Base-by-base conservation (phyloP, 2,113 vertebrate species). In the Forbesichthys agassizii region DNA sequence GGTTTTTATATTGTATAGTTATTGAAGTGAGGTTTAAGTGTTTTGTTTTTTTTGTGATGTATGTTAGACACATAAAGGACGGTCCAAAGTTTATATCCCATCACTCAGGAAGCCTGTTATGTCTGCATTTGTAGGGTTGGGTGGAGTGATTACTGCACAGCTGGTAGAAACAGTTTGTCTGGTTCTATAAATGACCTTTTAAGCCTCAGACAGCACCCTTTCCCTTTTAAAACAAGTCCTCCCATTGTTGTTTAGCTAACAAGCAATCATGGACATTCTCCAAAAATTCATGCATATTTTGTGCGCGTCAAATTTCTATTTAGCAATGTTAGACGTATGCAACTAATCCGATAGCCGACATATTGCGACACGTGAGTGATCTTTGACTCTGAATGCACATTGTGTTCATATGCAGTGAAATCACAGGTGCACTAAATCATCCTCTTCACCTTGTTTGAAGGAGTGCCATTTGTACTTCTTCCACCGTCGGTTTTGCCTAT, bases 21-120 rank as follows among this genome's bases (percentile, higher is more conserved):
- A 87, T 81, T 89, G 86, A 86, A 72, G 75, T 83, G 89, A 86
- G 86, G 66, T 77, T 75, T 85, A 75, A 82, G 74, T 73, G 58
- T 48, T 72, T 63, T 77, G 3, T 12, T 49, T 1, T 52, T 52
- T 51, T 11, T 11, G 3, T 3, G 2, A 9, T 5, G 49, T 52
- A 61, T 66, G 62, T 62, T 60, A 74, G 74, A 65, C 69, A 74
- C 11, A 61, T 66, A 79, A 84, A 84, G 84, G 83, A 75, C 79
- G 77, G 36, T 71, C 64, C 78, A 20, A 12, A 65, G 27, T 69
- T 86, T 74, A 66, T 61, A 54, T 82, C 36, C 88, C 88, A 91
- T 92, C 91, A 88, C 58, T 88, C 82, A 47, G 49, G 11, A 54
- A 68, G 78, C 73, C 91, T 94, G 93, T 93, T 95, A 93, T 90